Base-by-base conservation (phyloP, 1,140 invertebrate genomes). In the Sinonovacula constricta region DNA sequence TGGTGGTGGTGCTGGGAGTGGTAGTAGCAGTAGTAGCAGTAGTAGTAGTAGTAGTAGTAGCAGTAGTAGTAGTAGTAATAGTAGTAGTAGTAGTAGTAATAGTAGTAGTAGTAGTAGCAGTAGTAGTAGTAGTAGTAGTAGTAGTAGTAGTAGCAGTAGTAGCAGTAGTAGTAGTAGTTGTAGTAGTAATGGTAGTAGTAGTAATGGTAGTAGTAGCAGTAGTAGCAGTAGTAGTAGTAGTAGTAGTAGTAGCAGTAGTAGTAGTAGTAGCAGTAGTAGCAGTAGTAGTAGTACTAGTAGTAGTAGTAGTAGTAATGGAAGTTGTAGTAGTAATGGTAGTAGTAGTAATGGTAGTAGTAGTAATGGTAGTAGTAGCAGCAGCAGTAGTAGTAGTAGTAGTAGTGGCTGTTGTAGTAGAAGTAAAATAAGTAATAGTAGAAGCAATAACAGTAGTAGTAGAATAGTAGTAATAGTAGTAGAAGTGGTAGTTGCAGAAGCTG, bases 381-480 rank as follows among this genome's bases (percentile, higher is more conserved):
- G 45, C 36, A 60, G 26, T 62, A 59, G 12, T 14, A 65, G 26
- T 70, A 70, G 3, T 62, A 62, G 53, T 70, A 66, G 53, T 70
- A 65, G 26, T 65, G 59, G 33, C 59, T 63, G 51, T 69, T 63
- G 51, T 69, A 69, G 51, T 60, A 69, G 66, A 63, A 69, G 66
- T 69, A 69, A 45, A 63, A 69, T 45, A 63, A 69, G 49, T 69
- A 69, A 45, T 69, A 69, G 66, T 69, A 69, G 66, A 63, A 69
- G 66, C 59, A 69, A 33, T 69, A 69, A 45, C n/a, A 49, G 45
- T 49, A 49, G 45, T 49, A 49, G n/a, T 49, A 49, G 45, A 49
- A n/a, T 49, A 49, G 45, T 49, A 49, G 45, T 49, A 49, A n/a
- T 49, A 49, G 45, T 49, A 49, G 45, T 49, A 49, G 45, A 14